Conservation (phyloP, 2,888 invertebrate genomes). For the Halictus quadricinctus region DNA sequence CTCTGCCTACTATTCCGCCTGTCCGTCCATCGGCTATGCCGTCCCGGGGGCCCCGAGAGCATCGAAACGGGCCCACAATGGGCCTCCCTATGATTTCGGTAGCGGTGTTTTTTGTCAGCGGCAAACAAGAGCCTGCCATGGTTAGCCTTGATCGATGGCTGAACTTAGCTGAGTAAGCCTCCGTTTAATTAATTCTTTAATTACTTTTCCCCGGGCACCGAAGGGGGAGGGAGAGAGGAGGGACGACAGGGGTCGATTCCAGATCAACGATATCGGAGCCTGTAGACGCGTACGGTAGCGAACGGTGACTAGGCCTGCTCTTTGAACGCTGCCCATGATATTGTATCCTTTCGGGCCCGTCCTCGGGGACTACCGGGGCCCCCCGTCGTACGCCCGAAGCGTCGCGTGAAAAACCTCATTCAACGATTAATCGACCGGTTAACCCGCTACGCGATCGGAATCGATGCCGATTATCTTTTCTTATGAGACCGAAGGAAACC, state of each 20-base stretch:
- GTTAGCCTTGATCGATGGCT: slow-evolving; percentile 78
- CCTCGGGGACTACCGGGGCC: background rate
- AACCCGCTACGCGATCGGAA: background rate
- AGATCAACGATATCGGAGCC: slow-evolving; percentile 69
- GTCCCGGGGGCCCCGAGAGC: slow-evolving; percentile 36
- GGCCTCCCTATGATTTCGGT: slow-evolving; percentile 77
- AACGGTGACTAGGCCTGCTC: slow-evolving; percentile 48
- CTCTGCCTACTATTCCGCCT: slow-evolving; percentile 35
- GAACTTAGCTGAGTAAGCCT: slow-evolving; percentile 81
- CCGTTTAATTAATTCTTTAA: slow-evolving; percentile 81
- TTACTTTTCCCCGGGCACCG: slow-evolving; percentile 73
- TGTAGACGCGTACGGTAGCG: slow-evolving; percentile 70
- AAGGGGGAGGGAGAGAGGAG: background rate
- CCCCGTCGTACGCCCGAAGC: background rate
- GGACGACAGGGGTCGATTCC: slow-evolving; percentile 50
- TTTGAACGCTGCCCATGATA: slow-evolving; percentile 41
- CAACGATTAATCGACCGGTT: slow-evolving; percentile 4
- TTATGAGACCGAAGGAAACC: background rate
- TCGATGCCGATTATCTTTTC: background rate
- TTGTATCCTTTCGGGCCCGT: slow-evolving; percentile 28
- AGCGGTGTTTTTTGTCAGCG: slow-evolving; percentile 77
- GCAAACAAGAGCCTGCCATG: slow-evolving; percentile 73
- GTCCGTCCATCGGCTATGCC: slow-evolving; percentile 39
- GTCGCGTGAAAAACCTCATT: background rate
- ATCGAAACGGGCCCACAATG: slow-evolving; percentile 67